Conservation (phyloP, 2,113 vertebrate species). For the Ursus arctos region DNA sequence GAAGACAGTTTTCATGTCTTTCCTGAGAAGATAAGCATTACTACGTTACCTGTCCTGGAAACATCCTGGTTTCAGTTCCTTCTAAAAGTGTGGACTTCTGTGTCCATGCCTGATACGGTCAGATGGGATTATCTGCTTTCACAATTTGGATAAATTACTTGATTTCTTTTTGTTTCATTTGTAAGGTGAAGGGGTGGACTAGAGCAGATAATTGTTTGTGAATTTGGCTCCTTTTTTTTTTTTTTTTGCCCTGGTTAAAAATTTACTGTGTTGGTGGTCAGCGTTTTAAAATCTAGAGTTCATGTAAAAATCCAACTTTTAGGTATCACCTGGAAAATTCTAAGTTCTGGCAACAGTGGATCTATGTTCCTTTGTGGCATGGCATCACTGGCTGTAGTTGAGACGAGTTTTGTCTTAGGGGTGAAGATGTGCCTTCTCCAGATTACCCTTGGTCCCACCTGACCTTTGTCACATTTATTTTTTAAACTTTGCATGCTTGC, state of each 20-base stretch:
- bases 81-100: background rate
- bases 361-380: background rate
- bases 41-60: background rate
- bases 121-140: background rate
- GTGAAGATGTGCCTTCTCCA: background rate
- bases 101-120: background rate
- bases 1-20: slow-evolving; percentile 15
- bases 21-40: background rate
- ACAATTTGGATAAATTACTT: background rate
- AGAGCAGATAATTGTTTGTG: background rate
- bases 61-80: background rate
- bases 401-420: background rate
- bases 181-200: background rate
- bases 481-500: background rate
- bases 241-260: background rate
- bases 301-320: slow-evolving; percentile 14
- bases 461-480: background rate
- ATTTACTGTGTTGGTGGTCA: background rate
- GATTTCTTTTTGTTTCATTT: slow-evolving; percentile 12
- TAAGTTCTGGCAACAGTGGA: background rate
- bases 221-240: background rate
- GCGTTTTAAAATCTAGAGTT: background rate
- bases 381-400: background rate
- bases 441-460: background rate
- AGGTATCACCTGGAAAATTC: background rate